phyloP scores from a whole-genome alignment of 2,888 invertebrate species.

The Luffia ferchaultella region DNA sequence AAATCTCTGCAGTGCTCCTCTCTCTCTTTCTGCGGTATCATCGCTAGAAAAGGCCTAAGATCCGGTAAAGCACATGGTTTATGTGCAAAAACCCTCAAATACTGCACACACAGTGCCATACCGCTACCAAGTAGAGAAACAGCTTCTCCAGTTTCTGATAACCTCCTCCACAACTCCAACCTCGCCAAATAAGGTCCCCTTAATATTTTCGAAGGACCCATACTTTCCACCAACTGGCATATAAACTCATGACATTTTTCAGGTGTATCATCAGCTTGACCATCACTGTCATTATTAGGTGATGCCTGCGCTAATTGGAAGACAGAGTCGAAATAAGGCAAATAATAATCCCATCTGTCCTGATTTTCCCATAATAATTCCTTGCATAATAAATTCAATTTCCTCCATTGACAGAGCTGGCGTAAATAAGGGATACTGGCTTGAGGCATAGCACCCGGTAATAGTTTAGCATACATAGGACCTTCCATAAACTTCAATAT shows the following conservation, averaged over 20 bases:
- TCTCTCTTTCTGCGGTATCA: constrained; percentile 71
- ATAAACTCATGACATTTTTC: constrained; percentile 56
- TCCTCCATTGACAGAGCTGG: constrained; percentile 76
- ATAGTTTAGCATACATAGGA: constrained; percentile 72
- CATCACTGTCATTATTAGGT: constrained; percentile 22
- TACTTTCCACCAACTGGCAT: constrained; percentile 57
- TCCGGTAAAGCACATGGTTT: constrained; percentile 90
- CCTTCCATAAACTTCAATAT: constrained; percentile 84
- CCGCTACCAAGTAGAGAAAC: constrained; percentile 67
- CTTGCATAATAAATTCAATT: constrained; percentile 78
- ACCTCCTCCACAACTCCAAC: constrained; percentile 75
- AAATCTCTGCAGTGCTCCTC: constrained; percentile 66
- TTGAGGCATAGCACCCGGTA: constrained; percentile 73
- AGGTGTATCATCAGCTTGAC: constrained; percentile 36
- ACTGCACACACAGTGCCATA: constrained; percentile 76
- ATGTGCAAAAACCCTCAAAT: constrained; percentile 83
- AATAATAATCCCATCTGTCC: constrained; percentile 78
- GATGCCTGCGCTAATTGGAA: constrained; percentile 65
- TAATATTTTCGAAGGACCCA: constrained; percentile 52
- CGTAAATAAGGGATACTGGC: constrained; percentile 78
- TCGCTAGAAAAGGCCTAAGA: constrained; percentile 75
- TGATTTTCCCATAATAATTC: constrained; percentile 76
- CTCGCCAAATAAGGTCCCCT: constrained; percentile 87
- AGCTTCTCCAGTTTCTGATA: constrained; percentile 63
- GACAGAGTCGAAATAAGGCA: constrained; percentile 76